Conservation (phyloP, 2,113 vertebrate genomes). For the Aspiorhynchus laticeps region DNA sequence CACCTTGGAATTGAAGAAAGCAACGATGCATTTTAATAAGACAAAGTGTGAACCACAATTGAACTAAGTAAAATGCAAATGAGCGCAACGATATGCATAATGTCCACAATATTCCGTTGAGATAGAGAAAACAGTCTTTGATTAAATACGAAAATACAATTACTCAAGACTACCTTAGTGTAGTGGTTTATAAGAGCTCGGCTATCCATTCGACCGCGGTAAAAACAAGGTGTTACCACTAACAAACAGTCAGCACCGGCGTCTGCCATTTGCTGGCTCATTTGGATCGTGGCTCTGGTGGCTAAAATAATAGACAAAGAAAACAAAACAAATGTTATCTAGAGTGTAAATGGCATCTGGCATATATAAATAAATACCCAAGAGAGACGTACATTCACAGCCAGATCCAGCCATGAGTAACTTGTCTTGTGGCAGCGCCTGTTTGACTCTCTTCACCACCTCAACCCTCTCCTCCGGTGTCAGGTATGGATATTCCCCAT, state of each 20-base stretch:
- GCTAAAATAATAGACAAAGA: no score
- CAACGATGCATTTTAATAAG: not conserved
- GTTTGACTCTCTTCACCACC: conserved; percentile 79
- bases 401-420: conserved; percentile 89
- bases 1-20: conserved; percentile 72
- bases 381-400: conserved; percentile 86
- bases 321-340: not conserved
- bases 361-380: not conserved
- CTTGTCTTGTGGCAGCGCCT: conserved; percentile 73
- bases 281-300: no score
- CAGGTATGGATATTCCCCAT: conserved; percentile 88
- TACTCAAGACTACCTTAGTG: conserved; percentile 72
- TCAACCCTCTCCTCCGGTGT: conserved; percentile 80
- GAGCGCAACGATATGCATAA: not conserved
- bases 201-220: conserved; percentile 86
- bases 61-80: not conserved
- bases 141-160: not conserved
- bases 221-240: conserved; percentile 92
- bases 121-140: not conserved
- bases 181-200: conserved; percentile 87
- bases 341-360: not conserved
- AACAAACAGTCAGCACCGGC: conserved; percentile 82
- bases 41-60: not conserved
- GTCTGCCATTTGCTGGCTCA: no score
- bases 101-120: not conserved